A percentile compares a stretch with the other conserved stretches of the same genome.
These are phyloP conservation scores for Acanthaster planci DNA, from an alignment of 35 echinoderm and acorn worm species.

Conservation along the genomic window DNA sequence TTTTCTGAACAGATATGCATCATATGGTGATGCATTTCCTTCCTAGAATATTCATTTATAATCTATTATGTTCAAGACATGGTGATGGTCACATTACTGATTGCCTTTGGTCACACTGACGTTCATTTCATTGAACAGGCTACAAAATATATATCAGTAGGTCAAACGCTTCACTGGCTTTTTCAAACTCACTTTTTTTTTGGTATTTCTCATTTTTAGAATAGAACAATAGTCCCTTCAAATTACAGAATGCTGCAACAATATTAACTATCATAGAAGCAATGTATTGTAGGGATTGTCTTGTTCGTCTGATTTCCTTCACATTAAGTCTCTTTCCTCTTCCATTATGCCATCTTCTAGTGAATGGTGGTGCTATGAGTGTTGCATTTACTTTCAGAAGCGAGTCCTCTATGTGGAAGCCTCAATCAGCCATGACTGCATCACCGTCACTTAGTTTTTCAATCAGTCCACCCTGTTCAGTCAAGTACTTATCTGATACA, in stretches of 20 bases:
- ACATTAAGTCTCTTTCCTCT: slow-evolving; percentile 67
- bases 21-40: neutral
- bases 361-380: slow-evolving; percentile 53
- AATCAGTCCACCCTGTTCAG: slow-evolving; percentile 37
- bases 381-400: slow-evolving; percentile 29
- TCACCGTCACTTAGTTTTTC: slow-evolving; percentile 43
- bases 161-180: neutral
- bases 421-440: slow-evolving; percentile 59
- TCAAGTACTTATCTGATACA: slow-evolving; percentile 60
- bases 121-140: no score
- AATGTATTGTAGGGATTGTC: slow-evolving; percentile 1
- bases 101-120: neutral
- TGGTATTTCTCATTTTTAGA: slow-evolving; percentile 3
- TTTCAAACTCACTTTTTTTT: neutral
- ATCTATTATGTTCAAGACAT: neutral
- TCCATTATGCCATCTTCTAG: slow-evolving; percentile 40
- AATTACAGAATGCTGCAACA: slow-evolving; percentile 39
- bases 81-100: no score
- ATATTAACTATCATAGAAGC: slow-evolving; percentile 27
- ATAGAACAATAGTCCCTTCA: slow-evolving; percentile 27
- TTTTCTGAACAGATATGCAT: neutral
- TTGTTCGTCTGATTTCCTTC: slow-evolving; percentile 37
- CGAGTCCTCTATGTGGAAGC: slow-evolving; percentile 52
- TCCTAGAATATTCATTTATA: neutral
- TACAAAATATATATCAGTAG: neutral